Evolutionary conservation across 2,113 vertebrate species (phyloP), one percentile per base, ranked within the genome.

Genomic region (Enhydra lutris): DNA sequence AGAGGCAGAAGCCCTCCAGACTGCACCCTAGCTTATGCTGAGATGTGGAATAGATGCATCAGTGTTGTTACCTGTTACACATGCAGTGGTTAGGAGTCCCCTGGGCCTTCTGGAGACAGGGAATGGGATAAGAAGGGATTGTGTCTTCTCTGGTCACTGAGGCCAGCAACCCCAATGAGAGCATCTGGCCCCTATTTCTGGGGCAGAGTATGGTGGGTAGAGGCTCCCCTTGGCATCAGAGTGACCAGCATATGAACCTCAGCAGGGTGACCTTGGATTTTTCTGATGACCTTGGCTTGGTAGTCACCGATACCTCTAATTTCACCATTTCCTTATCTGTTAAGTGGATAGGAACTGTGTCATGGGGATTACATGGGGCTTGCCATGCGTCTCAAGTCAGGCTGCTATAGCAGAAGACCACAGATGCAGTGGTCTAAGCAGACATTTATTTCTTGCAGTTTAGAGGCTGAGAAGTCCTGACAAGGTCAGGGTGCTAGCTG

Each of bases 311-410:
- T 23, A 17, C 18, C 21, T 47, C 57, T 29, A 47, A 13, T 29
- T 59, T 89, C 6, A 14, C 14, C 18, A 15, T 42, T 83, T 42
- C 57, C 21, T 47, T 26, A 20, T 50, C 63, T 36, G 23, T 65
- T 3, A 74, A 42, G 36, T 7, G 11, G 21, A 23, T 24, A 15
- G 74, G 14, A 5, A 13, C 8, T 2, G 0, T 7, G 12, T 45
- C 15, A 21, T 6, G 29, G 42, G 87, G 29, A 34, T 34, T 57
- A 10, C 20, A 1, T 63, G 42, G 13, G 59, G 10, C 31, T 26
- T 29, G 73, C 34, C 14, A 7, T 0, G 34, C 2, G 34, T n/a
- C 50, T 57, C n/a, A 1, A 52, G 34, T 57, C 79, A 14, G 50
- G 20, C 52, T 2, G 34, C 11, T 4, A 0, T 23, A 36, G 52